Conservation (phyloP, 2,113 vertebrate species). For the Guaruba guarouba region DNA sequence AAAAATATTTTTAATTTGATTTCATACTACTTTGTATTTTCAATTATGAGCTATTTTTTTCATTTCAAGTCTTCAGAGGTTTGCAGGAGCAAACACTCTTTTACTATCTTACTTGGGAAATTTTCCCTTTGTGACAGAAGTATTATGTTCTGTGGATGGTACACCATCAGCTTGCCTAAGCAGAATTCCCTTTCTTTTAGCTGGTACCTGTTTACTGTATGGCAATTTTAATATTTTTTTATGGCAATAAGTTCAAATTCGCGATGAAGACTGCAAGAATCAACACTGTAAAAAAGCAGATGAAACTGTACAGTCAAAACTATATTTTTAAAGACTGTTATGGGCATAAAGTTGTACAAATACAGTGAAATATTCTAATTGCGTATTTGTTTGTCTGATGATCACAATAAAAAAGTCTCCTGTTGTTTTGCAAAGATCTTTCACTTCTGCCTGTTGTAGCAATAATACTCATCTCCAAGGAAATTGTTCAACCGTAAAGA, state of each 20-base stretch:
- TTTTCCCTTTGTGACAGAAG: neutral
- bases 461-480: neutral
- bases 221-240: neutral
- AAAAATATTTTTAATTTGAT: neutral
- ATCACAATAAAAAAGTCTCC: neutral
- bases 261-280: neutral
- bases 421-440: neutral
- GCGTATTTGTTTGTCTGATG: neutral
- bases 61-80: neutral
- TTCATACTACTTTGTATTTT: neutral
- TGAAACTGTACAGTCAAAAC: neutral
- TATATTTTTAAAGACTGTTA: neutral
- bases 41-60: neutral
- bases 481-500: neutral
- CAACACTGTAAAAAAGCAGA: neutral
- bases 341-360: neutral
- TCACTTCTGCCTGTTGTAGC: neutral
- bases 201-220: neutral
- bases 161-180: neutral
- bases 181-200: neutral
- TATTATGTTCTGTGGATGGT: neutral
- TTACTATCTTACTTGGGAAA: neutral
- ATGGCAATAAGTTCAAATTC: neutral
- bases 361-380: neutral
- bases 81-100: neutral